Conservation (phyloP, 2,888 invertebrate species). For the Drosophila emarginata region DNA sequence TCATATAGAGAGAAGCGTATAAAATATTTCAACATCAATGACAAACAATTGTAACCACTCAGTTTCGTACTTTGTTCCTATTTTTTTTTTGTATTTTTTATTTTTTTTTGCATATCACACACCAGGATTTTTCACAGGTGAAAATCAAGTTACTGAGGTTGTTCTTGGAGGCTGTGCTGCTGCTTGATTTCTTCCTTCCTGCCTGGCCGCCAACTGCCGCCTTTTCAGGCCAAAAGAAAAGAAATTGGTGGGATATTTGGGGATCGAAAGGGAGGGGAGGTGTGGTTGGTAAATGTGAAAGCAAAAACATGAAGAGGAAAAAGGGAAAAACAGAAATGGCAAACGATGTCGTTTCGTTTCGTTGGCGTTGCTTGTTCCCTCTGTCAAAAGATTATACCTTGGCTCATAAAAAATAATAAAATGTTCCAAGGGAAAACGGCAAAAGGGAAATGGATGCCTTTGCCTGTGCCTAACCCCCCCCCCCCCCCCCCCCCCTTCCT, state of each 20-base stretch:
- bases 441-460: background rate
- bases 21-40: conserved; percentile 50
- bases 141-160: conserved; percentile 70
- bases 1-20: conserved; percentile 31
- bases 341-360: conserved; percentile 45
- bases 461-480: background rate
- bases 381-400: conserved; percentile 58
- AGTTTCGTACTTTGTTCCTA: conserved; percentile 6
- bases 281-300: background rate
- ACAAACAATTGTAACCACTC: conserved; percentile 58
- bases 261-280: background rate
- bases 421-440: conserved; percentile 61
- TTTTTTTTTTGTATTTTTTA: conserved; percentile 3
- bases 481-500: too few species aligned
- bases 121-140: conserved; percentile 38
- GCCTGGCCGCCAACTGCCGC: background rate
- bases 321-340: conserved; percentile 40
- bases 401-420: conserved; percentile 75
- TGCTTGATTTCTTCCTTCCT: conserved; percentile 76
- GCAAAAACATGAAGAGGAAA: background rate
- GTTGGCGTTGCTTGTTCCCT: conserved; percentile 20
- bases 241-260: background rate
- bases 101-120: conserved; percentile 25
- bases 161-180: conserved; percentile 47
- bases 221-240: background rate